These are phyloP conservation scores for Menidia menidia DNA, from an alignment of 2,797 vertebrate genomes.

Conservation along the genomic window DNA sequence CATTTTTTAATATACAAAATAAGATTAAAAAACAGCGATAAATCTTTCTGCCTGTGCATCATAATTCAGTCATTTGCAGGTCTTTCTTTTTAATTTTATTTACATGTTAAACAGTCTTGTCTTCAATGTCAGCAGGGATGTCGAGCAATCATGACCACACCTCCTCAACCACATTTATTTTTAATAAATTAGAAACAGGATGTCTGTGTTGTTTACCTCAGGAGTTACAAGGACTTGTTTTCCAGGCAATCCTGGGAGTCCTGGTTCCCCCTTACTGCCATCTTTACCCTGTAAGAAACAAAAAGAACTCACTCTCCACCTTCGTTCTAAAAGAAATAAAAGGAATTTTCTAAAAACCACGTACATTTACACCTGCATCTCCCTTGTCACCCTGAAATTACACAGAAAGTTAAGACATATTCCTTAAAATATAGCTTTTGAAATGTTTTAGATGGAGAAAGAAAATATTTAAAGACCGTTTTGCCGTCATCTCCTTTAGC, in stretches of 20 bases:
- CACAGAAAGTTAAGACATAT: constrained; percentile 8
- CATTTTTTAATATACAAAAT: background rate
- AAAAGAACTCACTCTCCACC: background rate
- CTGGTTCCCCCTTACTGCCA: constrained; percentile 80
- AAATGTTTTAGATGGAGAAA: background rate
- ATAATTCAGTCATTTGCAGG: too few species aligned
- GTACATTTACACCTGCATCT: constrained; percentile 75
- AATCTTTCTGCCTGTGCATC: too few species aligned
- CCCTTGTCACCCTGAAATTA: constrained; percentile 80
- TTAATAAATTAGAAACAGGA: background rate
- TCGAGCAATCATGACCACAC: background rate
- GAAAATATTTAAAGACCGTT: constrained; percentile 67
- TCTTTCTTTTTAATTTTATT: too few species aligned
- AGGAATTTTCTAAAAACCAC: constrained; percentile 11
- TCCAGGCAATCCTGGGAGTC: constrained; percentile 82
- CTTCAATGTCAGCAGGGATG: background rate
- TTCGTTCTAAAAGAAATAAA: background rate
- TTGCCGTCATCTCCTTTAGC: constrained; percentile 73
- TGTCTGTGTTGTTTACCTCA: constrained; percentile 70
- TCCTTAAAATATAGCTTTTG: background rate
- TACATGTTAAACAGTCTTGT: background rate
- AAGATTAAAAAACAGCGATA: background rate
- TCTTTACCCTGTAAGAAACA: constrained; percentile 75
- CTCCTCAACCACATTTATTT: background rate
- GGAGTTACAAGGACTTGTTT: constrained; percentile 75